A percentile compares a stretch with the other conserved stretches of the same genome.
phyloP scores from a whole-genome alignment of 2,888 invertebrate species.

The Drosophila suboccidentalis region DNA sequence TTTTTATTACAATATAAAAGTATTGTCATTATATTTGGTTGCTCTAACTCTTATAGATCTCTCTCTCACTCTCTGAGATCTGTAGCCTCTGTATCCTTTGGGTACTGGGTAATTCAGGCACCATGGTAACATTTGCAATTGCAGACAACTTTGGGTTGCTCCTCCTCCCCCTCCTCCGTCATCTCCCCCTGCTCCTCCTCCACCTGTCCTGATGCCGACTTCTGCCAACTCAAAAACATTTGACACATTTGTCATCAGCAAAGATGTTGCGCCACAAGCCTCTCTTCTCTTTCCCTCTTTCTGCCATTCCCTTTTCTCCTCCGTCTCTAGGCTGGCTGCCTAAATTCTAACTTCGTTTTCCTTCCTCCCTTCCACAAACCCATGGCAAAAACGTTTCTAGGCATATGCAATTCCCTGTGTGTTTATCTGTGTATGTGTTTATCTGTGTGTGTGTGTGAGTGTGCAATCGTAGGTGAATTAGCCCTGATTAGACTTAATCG shows the following conservation, averaged over 20 bases:
- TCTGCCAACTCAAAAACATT: conserved; percentile 27
- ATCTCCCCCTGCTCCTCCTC: neutral
- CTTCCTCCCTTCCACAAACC: conserved; percentile 33
- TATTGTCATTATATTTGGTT: too few relatives aligned
- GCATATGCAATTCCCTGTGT: conserved; percentile 60
- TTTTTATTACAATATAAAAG: too few relatives aligned
- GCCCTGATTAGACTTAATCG: conserved; percentile 69
- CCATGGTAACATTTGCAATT: conserved; percentile 20
- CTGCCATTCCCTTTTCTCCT: neutral
- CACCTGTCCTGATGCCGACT: conserved; percentile 18
- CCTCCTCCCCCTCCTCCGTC: too few relatives aligned
- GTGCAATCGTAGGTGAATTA: conserved; percentile 54
- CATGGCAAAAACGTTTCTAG: conserved; percentile 4
- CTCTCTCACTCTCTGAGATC: too few relatives aligned
- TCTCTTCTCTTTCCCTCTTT: neutral
- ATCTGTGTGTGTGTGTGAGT: conserved; percentile 17
- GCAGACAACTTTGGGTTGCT: conserved; percentile 22
- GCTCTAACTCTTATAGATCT: too few relatives aligned
- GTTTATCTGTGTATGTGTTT: neutral
- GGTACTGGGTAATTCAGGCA: neutral
- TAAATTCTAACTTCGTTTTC: conserved; percentile 29
- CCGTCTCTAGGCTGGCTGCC: neutral
- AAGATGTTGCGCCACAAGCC: conserved; percentile 31
- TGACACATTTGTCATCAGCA: conserved; percentile 71
- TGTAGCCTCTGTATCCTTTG: neutral